These are phyloP conservation scores for Manis javanica DNA, from an alignment of 2,797 vertebrate species.

Conservation along the genomic window DNA sequence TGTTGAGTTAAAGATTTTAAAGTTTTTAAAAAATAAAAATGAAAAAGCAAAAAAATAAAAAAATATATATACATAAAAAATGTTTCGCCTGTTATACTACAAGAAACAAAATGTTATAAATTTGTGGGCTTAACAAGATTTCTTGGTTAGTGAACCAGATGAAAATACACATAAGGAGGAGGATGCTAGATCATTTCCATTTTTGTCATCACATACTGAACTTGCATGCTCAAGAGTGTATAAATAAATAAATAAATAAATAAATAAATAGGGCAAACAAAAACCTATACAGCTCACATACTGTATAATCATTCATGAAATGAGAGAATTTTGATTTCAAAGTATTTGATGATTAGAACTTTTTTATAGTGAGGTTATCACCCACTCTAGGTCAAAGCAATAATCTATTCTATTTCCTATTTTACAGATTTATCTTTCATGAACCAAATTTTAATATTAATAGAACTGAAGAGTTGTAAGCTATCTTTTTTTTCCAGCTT, in stretches of 20 bases:
- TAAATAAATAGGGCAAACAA: too few species aligned
- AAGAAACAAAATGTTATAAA: neutral
- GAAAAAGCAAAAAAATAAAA: too few species aligned
- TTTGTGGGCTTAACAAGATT: neutral
- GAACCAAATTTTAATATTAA: neutral
- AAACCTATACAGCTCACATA: neutral
- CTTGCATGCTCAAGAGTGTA: neutral
- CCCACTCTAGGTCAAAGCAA: neutral
- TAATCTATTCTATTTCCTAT: neutral
- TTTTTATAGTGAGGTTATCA: neutral
- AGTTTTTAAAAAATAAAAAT: neutral
- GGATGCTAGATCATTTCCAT: neutral
- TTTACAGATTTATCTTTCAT: neutral
- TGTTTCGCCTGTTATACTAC: neutral
- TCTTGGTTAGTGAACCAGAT: neutral
- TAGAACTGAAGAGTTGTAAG: neutral
- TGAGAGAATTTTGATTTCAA: neutral
- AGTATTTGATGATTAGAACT: neutral
- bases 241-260: too few species aligned
- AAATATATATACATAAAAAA: neutral
- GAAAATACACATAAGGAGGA: neutral
- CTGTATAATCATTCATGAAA: neutral
- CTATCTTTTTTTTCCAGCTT: neutral
- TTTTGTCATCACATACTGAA: neutral
- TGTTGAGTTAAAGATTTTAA: neutral